Conservation (phyloP, 1,140 invertebrate genomes). For the Caerostris darwini region DNA sequence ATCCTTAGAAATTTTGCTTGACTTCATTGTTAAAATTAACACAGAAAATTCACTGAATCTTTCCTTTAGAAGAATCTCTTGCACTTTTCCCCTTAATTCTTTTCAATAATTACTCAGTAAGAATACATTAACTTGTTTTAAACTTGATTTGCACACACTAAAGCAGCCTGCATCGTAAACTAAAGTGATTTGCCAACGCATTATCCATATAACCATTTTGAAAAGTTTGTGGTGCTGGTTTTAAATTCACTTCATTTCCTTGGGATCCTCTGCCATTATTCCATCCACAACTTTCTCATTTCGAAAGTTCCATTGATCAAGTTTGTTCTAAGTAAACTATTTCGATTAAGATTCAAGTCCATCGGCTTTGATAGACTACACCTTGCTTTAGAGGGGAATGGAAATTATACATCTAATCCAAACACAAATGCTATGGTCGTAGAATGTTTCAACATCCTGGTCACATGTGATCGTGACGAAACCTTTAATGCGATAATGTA, state of each 20-base stretch:
- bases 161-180: background rate
- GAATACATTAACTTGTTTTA: background rate
- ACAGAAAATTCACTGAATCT: too few relatives aligned
- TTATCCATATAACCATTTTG: background rate
- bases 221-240: background rate
- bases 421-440: conserved; percentile 32
- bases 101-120: too few relatives aligned
- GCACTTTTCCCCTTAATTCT: too few relatives aligned
- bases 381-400: background rate
- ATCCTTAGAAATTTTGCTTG: too few relatives aligned
- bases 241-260: background rate
- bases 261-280: background rate
- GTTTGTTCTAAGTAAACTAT: conserved; percentile 28
- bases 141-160: background rate
- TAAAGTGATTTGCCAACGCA: background rate
- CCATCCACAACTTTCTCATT: conserved; percentile 24
- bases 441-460: background rate
- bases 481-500: conserved; percentile 41
- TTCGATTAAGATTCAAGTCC: conserved; percentile 34
- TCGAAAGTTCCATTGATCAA: conserved; percentile 37
- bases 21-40: too few relatives aligned
- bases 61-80: too few relatives aligned
- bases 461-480: conserved; percentile 30
- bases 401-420: conserved; percentile 37
- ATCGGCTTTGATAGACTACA: background rate